Percentiles rank a stretch among this genome's conserved stretches.
Evolutionary conservation across 2,888 invertebrate species (phyloP).

Genomic region (Neoscelio sp.): DNA sequence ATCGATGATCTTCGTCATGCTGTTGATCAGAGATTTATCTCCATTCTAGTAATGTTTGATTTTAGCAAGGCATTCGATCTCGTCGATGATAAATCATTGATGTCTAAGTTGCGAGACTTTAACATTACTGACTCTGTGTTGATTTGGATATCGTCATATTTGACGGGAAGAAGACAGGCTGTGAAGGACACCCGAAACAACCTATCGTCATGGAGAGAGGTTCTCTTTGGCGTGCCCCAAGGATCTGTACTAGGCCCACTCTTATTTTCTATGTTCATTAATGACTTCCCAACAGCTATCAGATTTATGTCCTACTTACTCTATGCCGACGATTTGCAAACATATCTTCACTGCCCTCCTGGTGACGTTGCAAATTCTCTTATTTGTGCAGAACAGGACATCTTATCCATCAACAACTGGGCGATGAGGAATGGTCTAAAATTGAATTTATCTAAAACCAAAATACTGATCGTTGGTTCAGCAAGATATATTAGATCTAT

Average conservation of each 20-base stretch:
- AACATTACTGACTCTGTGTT: too few species aligned
- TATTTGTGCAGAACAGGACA: not conserved
- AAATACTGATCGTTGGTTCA: not conserved
- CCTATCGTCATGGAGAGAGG: too few species aligned
- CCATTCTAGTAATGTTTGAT: not conserved
- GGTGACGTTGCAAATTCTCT: not conserved
- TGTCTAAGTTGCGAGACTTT: too few species aligned
- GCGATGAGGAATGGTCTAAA: not conserved
- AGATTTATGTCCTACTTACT: not conserved
- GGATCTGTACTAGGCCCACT: not conserved
- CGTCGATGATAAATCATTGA: too few species aligned
- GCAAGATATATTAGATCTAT: not conserved
- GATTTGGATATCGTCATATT: too few species aligned
- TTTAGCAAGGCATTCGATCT: too few species aligned
- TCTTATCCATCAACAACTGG: not conserved
- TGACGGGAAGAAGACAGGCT: too few species aligned
- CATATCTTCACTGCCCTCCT: not conserved
- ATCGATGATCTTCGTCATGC: not conserved
- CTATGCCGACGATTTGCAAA: not conserved
- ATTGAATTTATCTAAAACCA: not conserved
- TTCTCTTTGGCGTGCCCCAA: not conserved
- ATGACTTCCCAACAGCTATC: not conserved
- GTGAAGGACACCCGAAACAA: too few species aligned
- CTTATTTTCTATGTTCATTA: not conserved
- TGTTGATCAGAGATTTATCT: not conserved